Evolutionary conservation across 2,797 vertebrate genomes (phyloP), one percentile per base, ranked within the genome.

Genomic region (Leptodactylus fallax): DNA sequence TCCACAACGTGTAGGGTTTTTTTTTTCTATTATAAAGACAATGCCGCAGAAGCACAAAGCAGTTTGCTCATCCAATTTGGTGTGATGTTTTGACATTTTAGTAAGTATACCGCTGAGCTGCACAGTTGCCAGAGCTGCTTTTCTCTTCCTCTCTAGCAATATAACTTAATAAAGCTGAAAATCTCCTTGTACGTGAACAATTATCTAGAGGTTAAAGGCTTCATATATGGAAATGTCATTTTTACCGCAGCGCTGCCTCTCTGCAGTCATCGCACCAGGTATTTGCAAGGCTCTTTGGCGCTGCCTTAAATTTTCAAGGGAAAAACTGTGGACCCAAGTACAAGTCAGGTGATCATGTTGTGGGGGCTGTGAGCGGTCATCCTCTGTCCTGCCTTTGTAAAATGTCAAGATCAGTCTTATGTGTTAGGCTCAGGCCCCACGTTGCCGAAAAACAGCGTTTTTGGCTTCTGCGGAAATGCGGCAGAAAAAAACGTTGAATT

Each of bases 41-140:
- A 49, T 71, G 9, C 17, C 45, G 17, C 19, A 21, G 45, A 49
- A 51, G 45, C 19, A 49, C 45, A 21, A 13, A 74, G 71, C 71
- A 7, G 17, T 74, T 74, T 74, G 71, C 47, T 74, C 45, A 51
- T 74, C 71, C 71, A 74, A n/a, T 74, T 74, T 74, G 45, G 49
- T 74, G 49, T 49, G 71, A 74, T 74, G 45, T 51, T 74, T 49
- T 74, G 71, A 74, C 71, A 51, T 74, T 21, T 2, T n/a, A 12
- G 45, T n/a, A 45, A 10, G 45, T 49, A 11, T 51, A 49, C 71
- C 9, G 71, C 71, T 74, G 71, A 51, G 71, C 71, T 0, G 1
- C 17, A 51, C 45, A 47, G 17, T 74, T 51, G 36, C 45, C 8
- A 19, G 45, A 21, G 71, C 71, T 7, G 71, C 71, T 49, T 21